Percentiles rank a stretch among this genome's conserved stretches.
phyloP scores from a whole-genome alignment of 2,888 invertebrate species.

The Seladonia tumulorum region DNA sequence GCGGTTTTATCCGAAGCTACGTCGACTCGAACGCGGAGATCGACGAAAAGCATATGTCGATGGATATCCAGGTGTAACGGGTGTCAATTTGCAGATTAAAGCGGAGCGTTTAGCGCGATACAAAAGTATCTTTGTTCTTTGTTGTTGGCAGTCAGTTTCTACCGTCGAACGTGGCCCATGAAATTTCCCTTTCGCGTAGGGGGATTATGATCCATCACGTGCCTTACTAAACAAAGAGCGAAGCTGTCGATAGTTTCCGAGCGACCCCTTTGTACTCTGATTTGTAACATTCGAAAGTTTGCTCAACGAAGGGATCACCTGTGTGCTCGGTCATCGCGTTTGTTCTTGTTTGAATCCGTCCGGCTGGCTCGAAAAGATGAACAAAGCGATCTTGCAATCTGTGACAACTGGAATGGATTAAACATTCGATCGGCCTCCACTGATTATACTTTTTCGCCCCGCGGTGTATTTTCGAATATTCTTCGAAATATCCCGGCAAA shows the following conservation, averaged over 20 bases:
- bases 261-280: conserved; percentile 18
- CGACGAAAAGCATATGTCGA: neutral
- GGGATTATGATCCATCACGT: conserved; percentile 21
- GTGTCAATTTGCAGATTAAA: neutral
- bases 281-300: conserved; percentile 17
- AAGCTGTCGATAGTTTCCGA: conserved; percentile 22
- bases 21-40: neutral
- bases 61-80: neutral
- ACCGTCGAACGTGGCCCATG: neutral
- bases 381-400: conserved; percentile 10
- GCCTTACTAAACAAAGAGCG: conserved; percentile 23
- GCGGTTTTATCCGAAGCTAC: neutral
- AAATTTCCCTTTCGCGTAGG: conserved; percentile 1
- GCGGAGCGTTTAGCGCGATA: neutral
- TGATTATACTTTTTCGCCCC: neutral
- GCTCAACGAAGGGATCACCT: conserved; percentile 13
- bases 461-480: neutral
- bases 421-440: neutral
- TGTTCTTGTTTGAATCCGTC: conserved; percentile 11
- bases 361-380: neutral
- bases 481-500: neutral
- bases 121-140: conserved; percentile 9
- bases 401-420: conserved; percentile 4
- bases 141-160: neutral
- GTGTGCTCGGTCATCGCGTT: neutral